phyloP scores from a whole-genome alignment of 2,113 vertebrate genomes.

The Dipodomys merriami region DNA sequence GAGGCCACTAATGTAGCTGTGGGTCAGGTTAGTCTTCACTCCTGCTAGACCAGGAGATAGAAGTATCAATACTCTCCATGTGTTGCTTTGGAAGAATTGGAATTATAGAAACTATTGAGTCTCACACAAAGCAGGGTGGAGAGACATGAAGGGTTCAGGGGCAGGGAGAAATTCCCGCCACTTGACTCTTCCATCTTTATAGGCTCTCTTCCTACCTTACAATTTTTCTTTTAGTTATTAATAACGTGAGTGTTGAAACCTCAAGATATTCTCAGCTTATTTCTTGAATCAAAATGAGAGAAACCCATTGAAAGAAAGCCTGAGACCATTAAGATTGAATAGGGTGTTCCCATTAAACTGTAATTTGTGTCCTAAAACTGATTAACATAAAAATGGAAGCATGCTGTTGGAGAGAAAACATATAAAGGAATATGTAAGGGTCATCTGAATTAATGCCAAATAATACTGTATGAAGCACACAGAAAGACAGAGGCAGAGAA shows the following conservation, averaged over 20 bases:
- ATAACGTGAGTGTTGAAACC: conserved; percentile 45
- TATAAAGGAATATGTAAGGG: conserved; percentile 27
- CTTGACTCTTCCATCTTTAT: neutral
- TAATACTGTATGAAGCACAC: neutral
- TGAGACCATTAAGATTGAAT: conserved; percentile 15
- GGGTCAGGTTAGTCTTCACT: neutral
- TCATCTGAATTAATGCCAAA: neutral
- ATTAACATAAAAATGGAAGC: conserved; percentile 44
- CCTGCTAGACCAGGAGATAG: neutral
- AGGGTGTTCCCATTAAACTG: conserved; percentile 46
- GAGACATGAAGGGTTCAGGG: neutral
- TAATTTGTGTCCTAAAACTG: conserved; percentile 53
- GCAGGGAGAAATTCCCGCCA: neutral
- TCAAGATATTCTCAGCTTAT: conserved; percentile 37
- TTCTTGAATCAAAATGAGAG: conserved; percentile 41
- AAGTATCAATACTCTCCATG: neutral
- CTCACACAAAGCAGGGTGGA: neutral
- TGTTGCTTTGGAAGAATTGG: neutral
- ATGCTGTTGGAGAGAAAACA: conserved; percentile 20
- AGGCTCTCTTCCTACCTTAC: neutral
- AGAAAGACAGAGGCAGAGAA: conserved; percentile 29
- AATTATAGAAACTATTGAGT: neutral
- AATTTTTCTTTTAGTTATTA: conserved; percentile 53
- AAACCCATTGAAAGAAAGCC: conserved; percentile 33
- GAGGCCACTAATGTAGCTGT: neutral